These are phyloP conservation scores for Halcyon leucocephala DNA, from an alignment of 2,797 vertebrate species.

Conservation along the genomic window DNA sequence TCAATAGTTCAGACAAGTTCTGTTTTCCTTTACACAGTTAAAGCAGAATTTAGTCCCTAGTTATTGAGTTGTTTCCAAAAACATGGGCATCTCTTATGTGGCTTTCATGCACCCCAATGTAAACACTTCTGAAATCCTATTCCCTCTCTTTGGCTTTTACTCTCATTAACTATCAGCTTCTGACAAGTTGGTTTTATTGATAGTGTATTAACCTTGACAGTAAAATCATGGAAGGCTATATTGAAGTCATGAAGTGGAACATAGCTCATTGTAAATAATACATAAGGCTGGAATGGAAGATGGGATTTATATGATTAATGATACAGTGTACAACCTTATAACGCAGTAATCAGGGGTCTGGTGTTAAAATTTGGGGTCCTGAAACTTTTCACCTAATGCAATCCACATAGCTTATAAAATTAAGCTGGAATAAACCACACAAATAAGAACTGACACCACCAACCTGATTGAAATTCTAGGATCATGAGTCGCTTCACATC, in stretches of 20 bases:
- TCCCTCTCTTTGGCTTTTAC: slow-evolving; percentile 66
- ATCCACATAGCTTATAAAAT: not conserved
- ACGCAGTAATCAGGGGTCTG: slow-evolving; percentile 30
- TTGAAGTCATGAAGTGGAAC: slow-evolving; percentile 74
- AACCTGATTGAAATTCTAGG: slow-evolving; percentile 88
- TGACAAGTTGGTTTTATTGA: slow-evolving; percentile 77
- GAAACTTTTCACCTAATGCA: slow-evolving; percentile 20
- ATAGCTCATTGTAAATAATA: slow-evolving; percentile 76
- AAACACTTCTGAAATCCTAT: slow-evolving; percentile 66
- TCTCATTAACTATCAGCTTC: slow-evolving; percentile 76
- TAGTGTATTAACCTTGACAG: slow-evolving; percentile 80
- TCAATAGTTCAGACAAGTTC: not conserved
- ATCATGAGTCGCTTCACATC: slow-evolving; percentile 89
- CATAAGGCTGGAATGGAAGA: slow-evolving; percentile 67
- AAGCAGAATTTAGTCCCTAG: not conserved
- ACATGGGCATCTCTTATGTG: not conserved
- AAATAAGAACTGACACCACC: not conserved
- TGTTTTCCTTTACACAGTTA: not conserved
- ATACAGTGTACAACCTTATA: slow-evolving; percentile 9
- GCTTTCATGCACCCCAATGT: not conserved
- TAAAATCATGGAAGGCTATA: slow-evolving; percentile 71
- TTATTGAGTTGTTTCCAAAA: not conserved
- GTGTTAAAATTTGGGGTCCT: not conserved
- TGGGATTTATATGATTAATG: slow-evolving; percentile 70
- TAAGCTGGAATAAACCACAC: not conserved